These are phyloP conservation scores for Neolamprologus ventralis DNA, from an alignment of 2,113 vertebrate genomes.

Conservation along the genomic window DNA sequence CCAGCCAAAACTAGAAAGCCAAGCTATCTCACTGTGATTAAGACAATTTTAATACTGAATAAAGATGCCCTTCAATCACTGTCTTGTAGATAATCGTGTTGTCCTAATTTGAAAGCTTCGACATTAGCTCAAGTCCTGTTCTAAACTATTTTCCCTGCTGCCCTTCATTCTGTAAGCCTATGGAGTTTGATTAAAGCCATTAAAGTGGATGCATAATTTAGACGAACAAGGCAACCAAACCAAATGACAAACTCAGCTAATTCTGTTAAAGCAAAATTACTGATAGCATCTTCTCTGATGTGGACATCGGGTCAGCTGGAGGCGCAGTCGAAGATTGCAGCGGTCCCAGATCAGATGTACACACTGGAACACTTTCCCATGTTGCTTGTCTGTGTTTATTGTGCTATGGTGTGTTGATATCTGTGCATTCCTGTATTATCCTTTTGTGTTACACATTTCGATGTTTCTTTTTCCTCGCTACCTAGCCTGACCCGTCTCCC, in stretches of 20 bases:
- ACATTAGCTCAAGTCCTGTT: background rate
- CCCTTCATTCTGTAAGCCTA: background rate
- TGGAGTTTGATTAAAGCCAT: background rate
- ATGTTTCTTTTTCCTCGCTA: background rate
- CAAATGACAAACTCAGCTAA: background rate
- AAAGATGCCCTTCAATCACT: background rate
- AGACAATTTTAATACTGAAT: background rate
- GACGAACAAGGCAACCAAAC: background rate
- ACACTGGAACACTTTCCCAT: background rate
- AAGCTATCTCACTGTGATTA: background rate
- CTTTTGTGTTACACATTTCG: background rate
- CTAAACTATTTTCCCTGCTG: background rate
- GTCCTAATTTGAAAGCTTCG: background rate
- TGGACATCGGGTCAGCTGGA: background rate
- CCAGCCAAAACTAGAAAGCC: background rate
- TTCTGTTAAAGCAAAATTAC: background rate
- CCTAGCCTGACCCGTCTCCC: background rate
- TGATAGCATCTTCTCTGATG: background rate
- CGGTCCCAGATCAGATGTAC: background rate
- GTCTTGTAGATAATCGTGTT: background rate
- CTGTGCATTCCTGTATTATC: background rate
- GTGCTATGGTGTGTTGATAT: background rate
- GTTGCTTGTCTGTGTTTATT: background rate
- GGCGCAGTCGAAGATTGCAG: fast-evolving
- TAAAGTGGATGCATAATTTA: background rate